Conservation (phyloP, 1,140 invertebrate genomes). For the Zaprionus davidi region DNA sequence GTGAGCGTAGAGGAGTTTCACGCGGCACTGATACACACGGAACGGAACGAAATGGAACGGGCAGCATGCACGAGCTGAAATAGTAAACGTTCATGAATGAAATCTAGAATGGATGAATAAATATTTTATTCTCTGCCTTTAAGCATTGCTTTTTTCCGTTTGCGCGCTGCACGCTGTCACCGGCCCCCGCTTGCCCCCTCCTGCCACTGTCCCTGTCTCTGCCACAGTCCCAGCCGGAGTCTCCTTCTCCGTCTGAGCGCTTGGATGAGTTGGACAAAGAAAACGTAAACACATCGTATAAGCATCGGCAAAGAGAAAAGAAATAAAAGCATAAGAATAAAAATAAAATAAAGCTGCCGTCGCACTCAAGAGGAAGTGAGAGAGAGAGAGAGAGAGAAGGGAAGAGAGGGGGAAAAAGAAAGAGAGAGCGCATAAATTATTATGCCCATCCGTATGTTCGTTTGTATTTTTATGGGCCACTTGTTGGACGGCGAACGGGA, state of each 20-base stretch:
- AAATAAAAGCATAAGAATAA: constrained; percentile 57
- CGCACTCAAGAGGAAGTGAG: constrained; percentile 29
- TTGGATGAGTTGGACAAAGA: constrained; percentile 47
- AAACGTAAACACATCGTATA: constrained; percentile 60
- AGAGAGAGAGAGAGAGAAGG: constrained; percentile 1
- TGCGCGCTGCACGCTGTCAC: constrained; percentile 41
- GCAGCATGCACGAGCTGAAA: constrained; percentile 55
- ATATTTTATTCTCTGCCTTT: constrained; percentile 78
- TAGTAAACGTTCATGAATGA: constrained; percentile 80
- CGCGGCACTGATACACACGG: constrained; percentile 37
- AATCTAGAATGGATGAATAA: constrained; percentile 80
- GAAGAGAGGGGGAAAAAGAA: background rate
- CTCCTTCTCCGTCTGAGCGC: constrained; percentile 26
- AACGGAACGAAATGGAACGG: background rate
- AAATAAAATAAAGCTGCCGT: constrained; percentile 51
- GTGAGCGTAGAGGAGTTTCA: constrained; percentile 34
- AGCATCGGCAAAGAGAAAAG: constrained; percentile 27
- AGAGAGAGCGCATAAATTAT: constrained; percentile 48
- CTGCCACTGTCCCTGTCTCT: constrained; percentile 9
- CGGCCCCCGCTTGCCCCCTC: background rate
- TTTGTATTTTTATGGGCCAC: constrained; percentile 61
- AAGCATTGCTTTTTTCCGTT: constrained; percentile 51
- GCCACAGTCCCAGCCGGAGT: constrained; percentile 17
- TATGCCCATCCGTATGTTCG: constrained; percentile 47
- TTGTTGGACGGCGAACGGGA: constrained; percentile 50